Evolutionary conservation across 2,797 vertebrate species (phyloP), one percentile per base, ranked within the genome.

Genomic region (Platyrinchus mystaceus): DNA sequence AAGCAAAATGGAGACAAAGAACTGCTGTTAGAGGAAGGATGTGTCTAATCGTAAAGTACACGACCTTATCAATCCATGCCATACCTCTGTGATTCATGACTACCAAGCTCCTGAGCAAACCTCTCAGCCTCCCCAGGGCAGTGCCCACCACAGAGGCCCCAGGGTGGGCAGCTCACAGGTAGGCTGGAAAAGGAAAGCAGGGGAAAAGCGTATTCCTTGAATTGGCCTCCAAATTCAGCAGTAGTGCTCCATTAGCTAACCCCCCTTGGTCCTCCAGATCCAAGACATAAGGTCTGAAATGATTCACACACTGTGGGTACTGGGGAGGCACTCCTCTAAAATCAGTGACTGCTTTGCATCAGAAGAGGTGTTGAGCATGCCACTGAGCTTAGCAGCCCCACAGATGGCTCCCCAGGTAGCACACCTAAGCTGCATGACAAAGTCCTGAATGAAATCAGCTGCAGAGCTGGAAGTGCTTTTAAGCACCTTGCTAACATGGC

Each of bases 1-100:
- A 93, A 86, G 75, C 79, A 71, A 94, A 95, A 96, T 8, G 50
- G 89, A 97, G 86, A 97, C 94, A 95, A 97, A 97, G 93, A 97
- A 90, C 89, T 0, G 76, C 94, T 91, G 92, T 95, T 94, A 78
- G 32, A 91, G 84, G 75, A 80, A 96, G 97, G 96, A 97, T 96
- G 96, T 96, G 93, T 95, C 87, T 96, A 96, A 96, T 97, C 89
- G 0, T 86, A 95, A 96, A 96, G 94, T 95, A 96, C 95, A 95
- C 92, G 93, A 91, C 93, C 90, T 97, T 97, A 97, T 97, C 96
- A 94, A 83, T 71, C 67, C 50, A 53, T 79, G 82, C 94, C 87
- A 82, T 89, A 89, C 94, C 86, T 97, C 95, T 95, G 94, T 94
- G 94, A 97, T 95, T 96, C 94, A 95, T 96, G 81, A 91, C 90